Evolutionary conservation across 2,113 vertebrate species (phyloP), one percentile per base, ranked within the genome.

Genomic region (Gulo gulo): DNA sequence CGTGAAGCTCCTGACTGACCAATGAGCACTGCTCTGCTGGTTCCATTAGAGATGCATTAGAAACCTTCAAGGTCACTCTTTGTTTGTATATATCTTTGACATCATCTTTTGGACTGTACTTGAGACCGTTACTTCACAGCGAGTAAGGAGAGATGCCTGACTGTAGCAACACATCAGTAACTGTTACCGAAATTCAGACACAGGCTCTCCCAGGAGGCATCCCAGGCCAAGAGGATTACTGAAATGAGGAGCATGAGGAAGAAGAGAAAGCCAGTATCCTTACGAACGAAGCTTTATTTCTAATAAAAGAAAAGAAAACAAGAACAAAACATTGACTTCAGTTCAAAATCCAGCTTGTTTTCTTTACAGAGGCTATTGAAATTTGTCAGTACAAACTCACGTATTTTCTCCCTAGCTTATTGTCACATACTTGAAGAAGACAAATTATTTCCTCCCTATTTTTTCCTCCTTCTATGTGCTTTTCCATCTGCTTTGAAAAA

Each of bases 61-160:
- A 61, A 65, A 80, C 36, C 65, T 81, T 97, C 92, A 94, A 59
- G 97, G 87, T 95, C 97, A 88, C 74, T 14, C 1, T 94, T 91
- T 93, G 88, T 88, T 87, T 92, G 88, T 80, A 71, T 95, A 63
- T 92, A 87, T 84, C 89, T 95, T 93, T 97, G 97, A 97, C 92
- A 67, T 97, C 97, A 97, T 96, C 63, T 83, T 91, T 97, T 96
- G 97, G 96, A 96, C 47, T 67, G n/a, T 23, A 24, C 65, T 88
- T 11, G 65, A 93, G 76, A 74, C 67, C 13, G 24, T 97, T 94
- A 96, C 84, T 76, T 97, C 96, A 95, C 71, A 61, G 92, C 7
- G 45, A 97, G 79, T 81, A 90, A 18, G 12, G 87, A 82, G 95
- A 39, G 67, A 89, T 89, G 93, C 80, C 73, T 61, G 76, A 96